phyloP scores from a whole-genome alignment of 2,888 invertebrate genomes.

The Patella ulyssiponensis region DNA sequence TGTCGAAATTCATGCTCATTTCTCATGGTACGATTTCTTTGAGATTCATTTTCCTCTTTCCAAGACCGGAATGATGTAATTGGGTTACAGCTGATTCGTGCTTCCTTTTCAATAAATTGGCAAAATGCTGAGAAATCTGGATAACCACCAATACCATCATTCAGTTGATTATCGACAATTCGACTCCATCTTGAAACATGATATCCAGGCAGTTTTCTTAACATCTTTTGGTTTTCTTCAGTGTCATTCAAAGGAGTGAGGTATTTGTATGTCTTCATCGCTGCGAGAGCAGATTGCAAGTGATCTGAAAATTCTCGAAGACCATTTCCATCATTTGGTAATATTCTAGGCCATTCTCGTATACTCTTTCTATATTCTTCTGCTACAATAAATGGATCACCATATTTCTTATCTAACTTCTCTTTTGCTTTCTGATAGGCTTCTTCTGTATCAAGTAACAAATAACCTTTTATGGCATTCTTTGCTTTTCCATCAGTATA shows the following conservation, averaged over 20 bases:
- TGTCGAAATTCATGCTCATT: too few species aligned
- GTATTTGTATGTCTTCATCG: background rate
- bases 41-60: background rate
- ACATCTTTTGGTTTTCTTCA: background rate
- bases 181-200: background rate
- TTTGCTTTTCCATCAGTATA: background rate
- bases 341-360: background rate
- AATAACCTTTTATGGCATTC: background rate
- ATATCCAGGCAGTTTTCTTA: background rate
- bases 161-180: background rate
- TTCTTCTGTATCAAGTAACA: background rate
- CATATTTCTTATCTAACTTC: background rate
- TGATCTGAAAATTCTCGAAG: background rate
- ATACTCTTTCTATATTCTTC: conserved; percentile 3
- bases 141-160: background rate
- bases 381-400: background rate
- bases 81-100: background rate
- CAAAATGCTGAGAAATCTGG: background rate
- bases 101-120: background rate
- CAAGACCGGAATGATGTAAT: background rate
- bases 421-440: background rate
- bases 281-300: background rate
- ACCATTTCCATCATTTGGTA: background rate
- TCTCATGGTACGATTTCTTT: too few species aligned
- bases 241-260: background rate